Base-by-base conservation (phyloP, 2,113 vertebrate genomes). In the Lanius ludovicianus region DNA sequence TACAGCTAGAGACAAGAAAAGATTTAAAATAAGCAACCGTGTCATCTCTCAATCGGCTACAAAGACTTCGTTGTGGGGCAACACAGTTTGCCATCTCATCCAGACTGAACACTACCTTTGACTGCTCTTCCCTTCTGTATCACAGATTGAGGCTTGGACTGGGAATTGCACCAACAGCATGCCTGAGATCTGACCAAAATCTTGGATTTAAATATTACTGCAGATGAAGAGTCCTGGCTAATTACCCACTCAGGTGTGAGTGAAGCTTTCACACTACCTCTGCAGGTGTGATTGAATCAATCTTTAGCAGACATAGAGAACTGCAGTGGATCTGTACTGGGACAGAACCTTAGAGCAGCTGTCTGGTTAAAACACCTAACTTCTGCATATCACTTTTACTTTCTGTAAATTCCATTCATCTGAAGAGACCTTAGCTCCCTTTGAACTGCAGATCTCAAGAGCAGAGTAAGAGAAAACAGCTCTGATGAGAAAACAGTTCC, bases 371-470 rank as follows among this genome's bases (percentile, higher is more conserved):
- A 95, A 87, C 28, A 30, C 20, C 52, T 44, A 31, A 31, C 42
- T 86, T 15, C 15, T 82, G n/a, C 17, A 4, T 28, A 10, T 28
- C n/a, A 42, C 14, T 59, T 59, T 69, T 39, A 27, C 41, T 30
- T 57, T 62, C 41, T 70, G 33, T 47, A 37, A 57, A 65, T 84
- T 47, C 44, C 46, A 67, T 75, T 94, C 41, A 6, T 60, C 35
- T 42, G n/a, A 69, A 81, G 84, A 78, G 57, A 70, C 70, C 41
- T 50, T 74, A 80, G 47, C 59, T 79, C 46, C 39, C 57, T 95
- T 94, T 96, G 93, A 90, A 62, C 82, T 93, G 83, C 44, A 60
- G 60, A 50, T 86, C 44, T 89, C 53, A 28, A 75, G 59, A 69
- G 53, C 24, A 60, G 59, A 65, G 22, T 60, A 68, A 82, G 63